Evolutionary conservation across 2,888 invertebrate species (phyloP).

Genomic region (Omphaloscelis lunosa): DNA sequence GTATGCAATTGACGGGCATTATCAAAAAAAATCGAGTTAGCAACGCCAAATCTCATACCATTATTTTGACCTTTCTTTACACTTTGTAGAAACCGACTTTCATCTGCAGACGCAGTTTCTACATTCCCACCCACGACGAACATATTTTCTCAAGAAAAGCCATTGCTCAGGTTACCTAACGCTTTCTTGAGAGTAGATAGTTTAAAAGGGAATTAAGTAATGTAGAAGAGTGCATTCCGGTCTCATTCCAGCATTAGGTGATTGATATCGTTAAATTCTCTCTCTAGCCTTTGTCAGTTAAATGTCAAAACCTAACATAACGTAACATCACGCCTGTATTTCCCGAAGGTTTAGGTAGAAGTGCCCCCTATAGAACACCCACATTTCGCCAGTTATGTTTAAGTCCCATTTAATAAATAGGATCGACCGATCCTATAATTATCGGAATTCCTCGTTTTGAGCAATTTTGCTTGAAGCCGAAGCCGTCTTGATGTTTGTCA

Average conservation of each 20-base stretch:
- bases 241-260: not conserved
- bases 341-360: no score
- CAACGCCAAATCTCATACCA: constrained; percentile 1
- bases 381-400: no score
- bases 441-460: not conserved
- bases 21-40: constrained; percentile 18
- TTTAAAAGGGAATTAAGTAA: not conserved
- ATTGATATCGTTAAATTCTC: not conserved
- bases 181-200: constrained; percentile 6
- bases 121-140: constrained; percentile 30
- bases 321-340: no score
- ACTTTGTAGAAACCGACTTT: constrained; percentile 42
- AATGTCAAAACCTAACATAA: not conserved
- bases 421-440: not conserved
- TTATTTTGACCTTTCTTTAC: constrained; percentile 20
- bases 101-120: constrained; percentile 34
- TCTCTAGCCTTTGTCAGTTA: not conserved
- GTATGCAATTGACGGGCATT: not conserved
- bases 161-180: constrained; percentile 33
- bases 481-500: constrained; percentile 15
- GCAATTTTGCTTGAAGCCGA: not conserved
- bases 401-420: no score
- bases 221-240: constrained; percentile 6
- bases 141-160: constrained; percentile 41
- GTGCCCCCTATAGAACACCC: no score